Base-by-base conservation (phyloP, 2,113 vertebrate genomes). In the Pyxicephalus adspersus region DNA sequence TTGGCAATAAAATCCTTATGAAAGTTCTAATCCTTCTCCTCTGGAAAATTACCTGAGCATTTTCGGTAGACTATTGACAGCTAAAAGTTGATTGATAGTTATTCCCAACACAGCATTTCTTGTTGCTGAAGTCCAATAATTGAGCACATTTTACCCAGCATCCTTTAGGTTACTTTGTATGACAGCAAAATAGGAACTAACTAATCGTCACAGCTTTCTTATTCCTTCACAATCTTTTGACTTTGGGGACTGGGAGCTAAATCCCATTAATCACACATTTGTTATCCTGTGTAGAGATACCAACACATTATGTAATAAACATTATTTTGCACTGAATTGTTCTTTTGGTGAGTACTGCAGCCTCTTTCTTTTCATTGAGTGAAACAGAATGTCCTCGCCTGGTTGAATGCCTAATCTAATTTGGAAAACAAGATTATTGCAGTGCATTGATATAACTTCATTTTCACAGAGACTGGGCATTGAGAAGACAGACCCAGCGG, bases 381-480 rank as follows among this genome's bases (percentile, higher is more conserved):
- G n/a, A 60, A 60, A 74, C 71, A 74, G 11, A 60, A 38, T 64
- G 57, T 76, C 50, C 58, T 51, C 34, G 18, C 6, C 25, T 19
- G 68, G 51, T 55, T 18, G 52, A 54, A 55, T 67, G 11, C 18
- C 20, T 50, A 70, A 79, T 79, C 23, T 25, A 60, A 79, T 79
- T 22, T 2, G n/a, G 25, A 22, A 34, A 79, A 70, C 23, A 3
- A 29, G 60, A 70, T 51, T 34, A n/a, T 79, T 61, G 70, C 55
- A 60, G 3, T 68, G 52, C 70, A 61, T 23, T 45, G 18, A 16
- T 75, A 23, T 81, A 73, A 74, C 68, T 75, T 75, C 2, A 60
- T 81, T 81, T 82, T 4, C 25, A 1, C 83, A 99, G 98, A 98
- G 91, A 94, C 87, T 99, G 72, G 94, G 96, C 60, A 97, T 99